Evolutionary conservation across 1,140 invertebrate species (phyloP).

Genomic region (Araneus ventricosus): DNA sequence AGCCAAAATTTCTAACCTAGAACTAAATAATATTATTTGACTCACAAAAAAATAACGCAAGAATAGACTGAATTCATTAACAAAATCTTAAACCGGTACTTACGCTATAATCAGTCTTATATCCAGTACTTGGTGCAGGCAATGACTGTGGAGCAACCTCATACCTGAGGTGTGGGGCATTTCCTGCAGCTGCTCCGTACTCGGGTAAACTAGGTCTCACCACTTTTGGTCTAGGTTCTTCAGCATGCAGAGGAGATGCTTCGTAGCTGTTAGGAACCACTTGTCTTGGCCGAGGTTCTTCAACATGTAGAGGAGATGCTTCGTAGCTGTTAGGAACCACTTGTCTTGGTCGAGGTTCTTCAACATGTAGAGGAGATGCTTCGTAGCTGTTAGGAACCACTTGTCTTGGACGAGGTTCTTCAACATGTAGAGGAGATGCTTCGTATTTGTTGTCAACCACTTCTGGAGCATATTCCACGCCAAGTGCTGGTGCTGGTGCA

Average conservation of each 20-base stretch:
- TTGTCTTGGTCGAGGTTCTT: background rate
- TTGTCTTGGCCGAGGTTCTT: background rate
- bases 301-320: background rate
- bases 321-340: background rate
- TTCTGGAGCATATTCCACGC: slow-evolving; percentile 57
- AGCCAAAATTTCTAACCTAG: too few relatives aligned
- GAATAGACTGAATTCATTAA: background rate
- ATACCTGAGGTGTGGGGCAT: slow-evolving; percentile 57
- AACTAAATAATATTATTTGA: too few relatives aligned
- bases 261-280: background rate
- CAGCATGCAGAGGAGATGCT: background rate
- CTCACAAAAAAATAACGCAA: too few relatives aligned
- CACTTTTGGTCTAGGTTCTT: background rate
- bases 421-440: background rate
- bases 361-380: background rate
- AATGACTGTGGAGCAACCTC: slow-evolving; percentile 37
- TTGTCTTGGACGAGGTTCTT: background rate
- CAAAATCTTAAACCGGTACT: background rate
- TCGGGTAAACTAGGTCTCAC: background rate
- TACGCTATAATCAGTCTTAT: background rate
- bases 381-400: background rate
- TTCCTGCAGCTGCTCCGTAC: slow-evolving; percentile 46
- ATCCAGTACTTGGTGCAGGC: background rate
- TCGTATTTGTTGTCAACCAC: background rate
- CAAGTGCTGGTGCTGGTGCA: slow-evolving; percentile 14